phyloP scores from a whole-genome alignment of 2,797 vertebrate genomes.

The Enteromius viviparus region DNA sequence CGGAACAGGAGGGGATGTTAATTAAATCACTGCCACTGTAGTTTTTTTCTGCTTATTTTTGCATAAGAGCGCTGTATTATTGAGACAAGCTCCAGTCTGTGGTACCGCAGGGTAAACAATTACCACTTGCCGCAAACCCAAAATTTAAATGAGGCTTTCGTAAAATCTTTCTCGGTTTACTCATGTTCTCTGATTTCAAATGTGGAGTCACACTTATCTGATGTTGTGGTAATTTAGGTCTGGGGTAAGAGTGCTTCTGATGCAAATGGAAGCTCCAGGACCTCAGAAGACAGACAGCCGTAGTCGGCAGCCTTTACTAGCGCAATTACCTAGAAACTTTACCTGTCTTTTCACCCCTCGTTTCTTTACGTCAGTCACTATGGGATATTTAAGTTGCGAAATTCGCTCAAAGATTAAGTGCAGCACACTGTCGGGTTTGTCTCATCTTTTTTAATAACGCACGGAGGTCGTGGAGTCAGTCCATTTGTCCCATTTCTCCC shows the following conservation, averaged over 20 bases:
- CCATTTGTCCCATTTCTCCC: conserved; percentile 48
- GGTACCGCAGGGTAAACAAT: conserved; percentile 13
- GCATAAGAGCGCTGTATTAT: background rate
- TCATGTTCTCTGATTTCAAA: conserved; percentile 28
- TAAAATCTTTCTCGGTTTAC: conserved; percentile 10
- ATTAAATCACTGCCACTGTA: background rate
- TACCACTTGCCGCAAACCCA: conserved; percentile 13
- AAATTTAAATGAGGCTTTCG: conserved; percentile 34
- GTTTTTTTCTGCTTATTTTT: background rate
- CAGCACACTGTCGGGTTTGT: conserved; percentile 29
- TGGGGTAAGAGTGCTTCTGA: conserved; percentile 39
- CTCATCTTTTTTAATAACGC: conserved; percentile 54
- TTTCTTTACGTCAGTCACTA: conserved; percentile 38
- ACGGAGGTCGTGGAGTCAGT: conserved; percentile 42
- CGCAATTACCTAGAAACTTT: conserved; percentile 26
- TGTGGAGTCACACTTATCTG: conserved; percentile 21
- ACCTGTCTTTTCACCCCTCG: conserved; percentile 37
- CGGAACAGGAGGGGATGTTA: background rate
- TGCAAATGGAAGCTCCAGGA: conserved; percentile 38
- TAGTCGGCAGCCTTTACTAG: background rate
- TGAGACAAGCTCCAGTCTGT: conserved; percentile 17
- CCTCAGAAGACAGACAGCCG: conserved; percentile 7
- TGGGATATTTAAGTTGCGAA: conserved; percentile 41
- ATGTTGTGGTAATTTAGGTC: conserved; percentile 41
- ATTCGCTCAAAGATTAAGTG: conserved; percentile 43